These are phyloP conservation scores for Drosophila mulleri DNA, from an alignment of 2,888 invertebrate species.

Conservation along the genomic window DNA sequence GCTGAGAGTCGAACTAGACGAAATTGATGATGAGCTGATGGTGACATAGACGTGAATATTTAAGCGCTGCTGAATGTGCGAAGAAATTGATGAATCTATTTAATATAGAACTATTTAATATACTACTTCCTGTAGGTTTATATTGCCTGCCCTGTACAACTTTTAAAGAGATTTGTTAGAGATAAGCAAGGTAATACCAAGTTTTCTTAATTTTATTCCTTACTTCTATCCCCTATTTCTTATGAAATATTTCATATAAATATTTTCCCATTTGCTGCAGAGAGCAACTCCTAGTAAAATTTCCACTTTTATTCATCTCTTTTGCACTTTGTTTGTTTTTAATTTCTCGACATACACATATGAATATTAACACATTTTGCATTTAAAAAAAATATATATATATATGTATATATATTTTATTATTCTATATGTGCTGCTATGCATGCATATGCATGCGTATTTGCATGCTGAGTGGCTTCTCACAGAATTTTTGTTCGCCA, in stretches of 20 bases:
- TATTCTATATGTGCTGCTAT: slow-evolving; percentile 9
- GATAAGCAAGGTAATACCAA: no score
- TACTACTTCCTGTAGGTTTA: no score
- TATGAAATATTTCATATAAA: not conserved
- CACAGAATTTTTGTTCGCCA: not conserved
- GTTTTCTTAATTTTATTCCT: no score
- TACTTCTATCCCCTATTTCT: no score
- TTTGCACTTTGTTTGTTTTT: slow-evolving; percentile 5
- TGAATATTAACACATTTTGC: slow-evolving; percentile 18
- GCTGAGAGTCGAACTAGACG: slow-evolving; percentile 7
- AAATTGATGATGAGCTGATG: slow-evolving; percentile 1
- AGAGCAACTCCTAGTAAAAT: not conserved
- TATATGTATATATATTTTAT: no score
- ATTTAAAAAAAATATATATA: not conserved
- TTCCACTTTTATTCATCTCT: not conserved
- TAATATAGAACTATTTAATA: not conserved
- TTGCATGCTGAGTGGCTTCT: slow-evolving; percentile 20
- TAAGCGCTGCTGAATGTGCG: not conserved
- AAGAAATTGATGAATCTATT: not conserved
- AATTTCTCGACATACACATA: slow-evolving; percentile 16
- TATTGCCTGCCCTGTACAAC: no score
- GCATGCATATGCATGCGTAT: slow-evolving; percentile 9
- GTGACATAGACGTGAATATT: not conserved
- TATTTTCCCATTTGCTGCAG: not conserved
- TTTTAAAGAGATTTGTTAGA: no score